A percentile compares a stretch with the other conserved stretches of the same genome.
phyloP scores from a whole-genome alignment of 2,888 invertebrate genomes.

The Oithona nana region DNA sequence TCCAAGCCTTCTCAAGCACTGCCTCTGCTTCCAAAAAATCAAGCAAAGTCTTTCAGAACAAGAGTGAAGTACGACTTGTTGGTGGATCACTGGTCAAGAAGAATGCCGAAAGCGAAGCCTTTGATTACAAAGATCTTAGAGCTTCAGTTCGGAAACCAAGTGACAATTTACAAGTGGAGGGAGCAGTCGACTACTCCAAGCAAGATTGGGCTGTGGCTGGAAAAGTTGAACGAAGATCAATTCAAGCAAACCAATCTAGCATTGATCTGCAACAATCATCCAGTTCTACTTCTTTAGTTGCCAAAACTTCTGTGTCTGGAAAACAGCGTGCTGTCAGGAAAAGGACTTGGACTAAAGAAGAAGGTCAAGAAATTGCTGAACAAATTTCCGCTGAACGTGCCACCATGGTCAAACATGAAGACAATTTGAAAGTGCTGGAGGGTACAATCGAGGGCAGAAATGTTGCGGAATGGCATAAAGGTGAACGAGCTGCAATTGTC shows the following conservation, averaged over 20 bases:
- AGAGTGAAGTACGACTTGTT: neutral
- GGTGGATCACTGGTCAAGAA: neutral
- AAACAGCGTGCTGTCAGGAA: neutral
- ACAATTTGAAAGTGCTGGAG: neutral
- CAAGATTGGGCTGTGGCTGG: neutral
- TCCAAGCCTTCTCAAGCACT: neutral
- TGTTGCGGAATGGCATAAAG: conserved; percentile 16
- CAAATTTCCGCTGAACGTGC: neutral
- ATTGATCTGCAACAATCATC: too few species aligned
- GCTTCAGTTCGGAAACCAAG: neutral
- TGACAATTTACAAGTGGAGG: neutral
- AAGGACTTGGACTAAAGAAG: neutral
- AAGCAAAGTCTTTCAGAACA: neutral
- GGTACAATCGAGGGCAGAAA: neutral
- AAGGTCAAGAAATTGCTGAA: neutral
- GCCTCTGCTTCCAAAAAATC: too few species aligned
- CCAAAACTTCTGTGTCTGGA: neutral
- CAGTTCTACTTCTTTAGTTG: too few species aligned
- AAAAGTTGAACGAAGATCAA: neutral
- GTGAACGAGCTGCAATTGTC: conserved; percentile 19
- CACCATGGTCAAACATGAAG: neutral
- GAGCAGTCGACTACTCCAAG: neutral
- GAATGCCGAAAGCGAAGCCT: neutral
- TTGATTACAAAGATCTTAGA: neutral
- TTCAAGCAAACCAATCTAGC: neutral